Evolutionary conservation across 1,140 invertebrate species (phyloP), one percentile per base, ranked within the genome.

Genomic region (Diachasma alloeum): DNA sequence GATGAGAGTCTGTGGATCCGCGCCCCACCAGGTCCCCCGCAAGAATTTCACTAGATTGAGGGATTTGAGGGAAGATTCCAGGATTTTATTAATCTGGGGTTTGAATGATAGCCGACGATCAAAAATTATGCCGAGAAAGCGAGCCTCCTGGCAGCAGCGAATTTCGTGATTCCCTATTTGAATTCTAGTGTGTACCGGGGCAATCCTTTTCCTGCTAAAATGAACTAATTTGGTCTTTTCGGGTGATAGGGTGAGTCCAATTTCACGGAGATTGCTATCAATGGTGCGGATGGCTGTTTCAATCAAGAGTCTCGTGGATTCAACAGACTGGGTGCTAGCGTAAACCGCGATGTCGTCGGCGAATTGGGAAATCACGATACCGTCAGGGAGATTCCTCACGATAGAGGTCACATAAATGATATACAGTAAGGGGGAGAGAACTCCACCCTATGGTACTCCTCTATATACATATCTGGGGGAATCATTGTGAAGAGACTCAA

Each of bases 101-200:
- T 75, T 19, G 78, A 77, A 82, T 15, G 79, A 79, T 3, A 79
- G 39, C 13, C 76, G 66, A 0, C 63, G 6, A 71, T 79, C 76
- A n/a, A 83, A 76, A 4, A 22, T 59, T 59, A 83, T 77, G 5
- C 80, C 81, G 26, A 81, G 22, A 72, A 81, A 81, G 22, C 78
- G 80, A 0, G 10, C 72, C 46, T 72, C 8, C 37, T 0, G 69
- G 0, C 24, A 56, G 69, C 0, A 83, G 42, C 4, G 22, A 4
- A 0, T 17, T 46, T 22, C 73, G 39, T 42, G 39, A 11, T 42
- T 53, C n/a, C 74, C n/a, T 0, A 80, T 74, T n/a, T 78, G 78
- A 0, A 79, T 63, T 8, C 9, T 6, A 17, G 22, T 53, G 26
- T 72, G 17, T 9, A 74, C 31, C 5, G 24, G 70, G 17, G 53